Percentiles rank a stretch among this genome's conserved stretches.
phyloP scores from a whole-genome alignment of 2,797 vertebrate genomes.

The Danionella dracula region DNA sequence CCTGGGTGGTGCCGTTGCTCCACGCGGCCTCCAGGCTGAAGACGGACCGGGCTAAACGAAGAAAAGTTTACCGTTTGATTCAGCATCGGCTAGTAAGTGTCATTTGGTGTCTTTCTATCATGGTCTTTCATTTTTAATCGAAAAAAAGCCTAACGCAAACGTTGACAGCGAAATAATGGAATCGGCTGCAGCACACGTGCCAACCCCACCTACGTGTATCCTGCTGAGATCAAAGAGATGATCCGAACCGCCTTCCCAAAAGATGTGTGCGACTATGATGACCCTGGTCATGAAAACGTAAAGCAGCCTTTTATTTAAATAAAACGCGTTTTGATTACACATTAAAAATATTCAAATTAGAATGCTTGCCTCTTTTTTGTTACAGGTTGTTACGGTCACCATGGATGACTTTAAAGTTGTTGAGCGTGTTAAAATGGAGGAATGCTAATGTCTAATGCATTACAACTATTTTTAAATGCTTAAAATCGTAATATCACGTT shows the following conservation, averaged over 20 bases:
- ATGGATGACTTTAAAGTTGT: constrained; percentile 40
- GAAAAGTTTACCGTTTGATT: constrained; percentile 64
- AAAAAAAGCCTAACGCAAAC: not conserved
- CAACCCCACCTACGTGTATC: constrained; percentile 65
- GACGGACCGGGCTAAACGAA: constrained; percentile 57
- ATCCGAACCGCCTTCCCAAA: constrained; percentile 59
- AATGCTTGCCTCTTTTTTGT: not conserved
- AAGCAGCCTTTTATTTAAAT: not conserved
- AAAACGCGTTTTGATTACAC: too few species aligned
- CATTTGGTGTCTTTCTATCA: not conserved
- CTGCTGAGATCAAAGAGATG: constrained; percentile 60
- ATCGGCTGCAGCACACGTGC: constrained; percentile 47
- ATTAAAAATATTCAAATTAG: too few species aligned
- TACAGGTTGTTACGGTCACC: constrained; percentile 42
- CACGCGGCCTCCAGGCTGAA: constrained; percentile 49
- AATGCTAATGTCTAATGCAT: too few species aligned
- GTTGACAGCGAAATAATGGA: constrained; percentile 44
- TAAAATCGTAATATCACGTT: too few species aligned
- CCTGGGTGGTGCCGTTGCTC: constrained; percentile 65
- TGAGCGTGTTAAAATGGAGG: not conserved
- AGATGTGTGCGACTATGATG: constrained; percentile 55
- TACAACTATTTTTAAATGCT: too few species aligned
- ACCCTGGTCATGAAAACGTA: constrained; percentile 64
- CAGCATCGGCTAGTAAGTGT: constrained; percentile 63
- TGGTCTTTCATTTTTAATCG: too few species aligned